Evolutionary conservation across 2,113 vertebrate genomes (phyloP).

Genomic region (Tachysurus fulvidraco): DNA sequence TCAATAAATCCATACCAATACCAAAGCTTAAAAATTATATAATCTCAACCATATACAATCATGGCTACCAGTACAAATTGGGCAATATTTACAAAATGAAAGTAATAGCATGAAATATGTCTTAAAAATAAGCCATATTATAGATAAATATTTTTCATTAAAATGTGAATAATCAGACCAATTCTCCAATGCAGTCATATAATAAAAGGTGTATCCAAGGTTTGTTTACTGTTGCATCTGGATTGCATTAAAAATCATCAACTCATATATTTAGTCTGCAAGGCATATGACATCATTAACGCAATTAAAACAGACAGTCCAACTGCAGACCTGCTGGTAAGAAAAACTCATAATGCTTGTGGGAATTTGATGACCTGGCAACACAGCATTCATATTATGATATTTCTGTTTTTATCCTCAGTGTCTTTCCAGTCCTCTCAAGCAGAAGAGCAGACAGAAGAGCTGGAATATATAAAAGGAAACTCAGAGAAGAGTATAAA

Average conservation of each 20-base stretch:
- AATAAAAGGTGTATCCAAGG: not conserved
- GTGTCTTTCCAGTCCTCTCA: not conserved
- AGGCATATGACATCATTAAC: not conserved
- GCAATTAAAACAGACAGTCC: not conserved
- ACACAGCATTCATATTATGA: not conserved
- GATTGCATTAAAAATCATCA: not conserved
- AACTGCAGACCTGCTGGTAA: not conserved
- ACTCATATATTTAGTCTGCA: not conserved
- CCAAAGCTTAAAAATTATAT: not conserved
- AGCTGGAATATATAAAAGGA: slow-evolving; percentile 15
- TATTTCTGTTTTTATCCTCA: slow-evolving; percentile 17
- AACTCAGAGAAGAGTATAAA: not conserved
- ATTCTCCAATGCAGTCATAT: not conserved
- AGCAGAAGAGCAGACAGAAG: slow-evolving; percentile 15
- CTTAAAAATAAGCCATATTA: not conserved
- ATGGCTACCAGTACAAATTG: not conserved
- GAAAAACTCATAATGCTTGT: not conserved
- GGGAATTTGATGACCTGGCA: not conserved
- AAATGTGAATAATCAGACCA: not conserved
- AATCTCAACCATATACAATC: not conserved
- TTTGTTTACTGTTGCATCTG: not conserved
- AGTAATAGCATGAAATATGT: not conserved
- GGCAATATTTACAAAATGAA: not conserved
- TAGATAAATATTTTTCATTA: not conserved
- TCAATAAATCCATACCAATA: not conserved